Base-by-base conservation (phyloP, 2,888 invertebrate species). In the Polyommatus icarus region DNA sequence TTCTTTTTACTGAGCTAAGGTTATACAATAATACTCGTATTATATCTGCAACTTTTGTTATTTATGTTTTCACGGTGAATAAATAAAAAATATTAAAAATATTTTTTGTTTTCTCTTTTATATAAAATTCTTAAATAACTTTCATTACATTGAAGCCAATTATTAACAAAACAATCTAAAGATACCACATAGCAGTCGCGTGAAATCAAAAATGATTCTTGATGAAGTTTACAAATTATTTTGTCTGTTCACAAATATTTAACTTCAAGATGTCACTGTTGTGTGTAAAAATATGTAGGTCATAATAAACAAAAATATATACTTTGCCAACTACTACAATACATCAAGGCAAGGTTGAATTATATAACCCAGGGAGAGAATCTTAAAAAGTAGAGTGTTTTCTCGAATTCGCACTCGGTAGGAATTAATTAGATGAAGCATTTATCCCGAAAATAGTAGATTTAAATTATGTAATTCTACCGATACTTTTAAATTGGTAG, bases 401-500 rank as follows among this genome's bases (percentile, higher is more conserved):
- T 50, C 29, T 29, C 54, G 46, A 15, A 24, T 40, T 29, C 3
- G 50, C 75, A 75, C 24, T 29, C 0, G 50, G 54, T 75, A 8
- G 50, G 10, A 50, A 46, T 73, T 12, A 75, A 75, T 75, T 29
- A 75, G 18, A 73, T 24, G 8, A 10, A 77, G 24, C 32, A 8
- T 7, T 77, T 71, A 71, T 50, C 12, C 20, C 24, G 18, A 72
- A 36, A 72, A 77, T 76, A 46, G 75, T 61, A 57, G 54, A 71
- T 76, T 36, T 78, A 78, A 77, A 77, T 61, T 78, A 78, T 80
- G 80, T 78, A 77, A 73, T 78, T 78, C 78, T 67, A 77, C 76
- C 71, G 72, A 80, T 76, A 73, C 76, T 77, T 79, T 79, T 79
- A 81, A 82, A 81, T 79, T 81, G 76, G 78, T 79, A 71, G 76